phyloP scores from a whole-genome alignment of 2,113 vertebrate species.

The Gobio gobio region DNA sequence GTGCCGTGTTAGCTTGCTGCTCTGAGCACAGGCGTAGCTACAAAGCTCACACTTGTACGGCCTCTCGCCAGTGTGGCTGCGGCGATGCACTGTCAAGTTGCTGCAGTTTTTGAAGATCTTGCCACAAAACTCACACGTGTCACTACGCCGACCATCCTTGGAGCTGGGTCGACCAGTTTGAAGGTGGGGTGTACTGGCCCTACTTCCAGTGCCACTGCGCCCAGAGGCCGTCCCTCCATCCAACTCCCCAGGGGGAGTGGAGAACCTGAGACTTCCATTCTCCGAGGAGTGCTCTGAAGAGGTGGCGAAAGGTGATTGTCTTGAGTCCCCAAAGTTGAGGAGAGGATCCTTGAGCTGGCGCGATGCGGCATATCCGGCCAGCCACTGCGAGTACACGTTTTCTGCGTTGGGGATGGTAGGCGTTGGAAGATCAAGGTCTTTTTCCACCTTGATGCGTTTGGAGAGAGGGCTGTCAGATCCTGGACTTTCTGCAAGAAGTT shows the following conservation, averaged over 20 bases:
- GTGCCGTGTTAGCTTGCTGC: conserved; percentile 99
- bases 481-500: conserved; percentile 91
- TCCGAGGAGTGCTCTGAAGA: conserved; percentile 97
- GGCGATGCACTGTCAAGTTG: conserved; percentile 99
- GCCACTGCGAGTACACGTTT: conserved; percentile 98
- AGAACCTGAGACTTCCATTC: conserved; percentile 98
- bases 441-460: conserved; percentile 98
- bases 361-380: conserved; percentile 94
- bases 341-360: conserved; percentile 98
- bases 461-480: conserved; percentile 91
- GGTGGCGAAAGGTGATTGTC: conserved; percentile 98
- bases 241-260: conserved; percentile 94
- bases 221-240: conserved; percentile 90
- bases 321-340: conserved; percentile 92
- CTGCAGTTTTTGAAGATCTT: conserved; percentile 99
- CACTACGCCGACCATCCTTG: conserved; percentile 96
- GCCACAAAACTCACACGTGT: conserved; percentile 98
- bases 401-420: conserved; percentile 93
- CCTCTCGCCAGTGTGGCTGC: conserved; percentile 98
- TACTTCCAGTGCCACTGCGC: conserved; percentile 93
- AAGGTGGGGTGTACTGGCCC: conserved; percentile 60
- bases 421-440: conserved; percentile 91
- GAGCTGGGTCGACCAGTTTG: conserved; percentile 86
- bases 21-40: conserved; percentile 99
- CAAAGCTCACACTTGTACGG: conserved; percentile 99